Percentiles rank a stretch among this genome's conserved stretches.
phyloP scores from a whole-genome alignment of 2,888 invertebrate genomes.

The Dryococelus australis region DNA sequence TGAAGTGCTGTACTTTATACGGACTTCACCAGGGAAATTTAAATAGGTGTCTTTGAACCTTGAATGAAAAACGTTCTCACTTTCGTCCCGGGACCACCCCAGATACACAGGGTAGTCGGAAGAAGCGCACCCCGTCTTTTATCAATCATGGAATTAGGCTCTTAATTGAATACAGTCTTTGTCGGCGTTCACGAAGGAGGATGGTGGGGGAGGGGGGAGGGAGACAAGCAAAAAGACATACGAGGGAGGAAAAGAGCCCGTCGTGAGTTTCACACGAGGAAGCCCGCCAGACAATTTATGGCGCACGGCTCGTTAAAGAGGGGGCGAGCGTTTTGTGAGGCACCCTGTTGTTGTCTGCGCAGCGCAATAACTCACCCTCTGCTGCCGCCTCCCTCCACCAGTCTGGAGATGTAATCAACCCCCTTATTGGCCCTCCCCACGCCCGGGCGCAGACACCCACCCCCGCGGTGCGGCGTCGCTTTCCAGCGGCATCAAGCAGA shows the following conservation, averaged over 20 bases:
- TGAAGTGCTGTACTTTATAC: not conserved
- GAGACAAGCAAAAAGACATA: not conserved
- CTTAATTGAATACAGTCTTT: constrained; percentile 9
- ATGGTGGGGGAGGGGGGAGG: not conserved
- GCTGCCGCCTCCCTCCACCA: not conserved
- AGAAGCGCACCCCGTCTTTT: not conserved
- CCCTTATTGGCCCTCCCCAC: not conserved
- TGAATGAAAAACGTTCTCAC: not conserved
- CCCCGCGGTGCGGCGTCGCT: not conserved
- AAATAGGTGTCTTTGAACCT: not conserved
- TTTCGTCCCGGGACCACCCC: constrained; percentile 1
- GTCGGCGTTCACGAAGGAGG: not conserved
- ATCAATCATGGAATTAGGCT: not conserved
- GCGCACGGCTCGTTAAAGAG: not conserved
- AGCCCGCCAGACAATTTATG: not conserved
- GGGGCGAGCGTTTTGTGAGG: not conserved
- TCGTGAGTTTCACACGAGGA: not conserved
- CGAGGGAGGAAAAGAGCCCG: not conserved
- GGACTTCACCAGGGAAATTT: not conserved
- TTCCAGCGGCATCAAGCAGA: not conserved
- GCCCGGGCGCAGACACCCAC: not conserved
- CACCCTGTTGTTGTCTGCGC: constrained; percentile 7
- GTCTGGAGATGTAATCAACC: constrained; percentile 3
- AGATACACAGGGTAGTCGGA: not conserved
- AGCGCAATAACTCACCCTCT: not conserved